Evolutionary conservation across 2,888 invertebrate species (phyloP).

Genomic region (Papilio protenor): DNA sequence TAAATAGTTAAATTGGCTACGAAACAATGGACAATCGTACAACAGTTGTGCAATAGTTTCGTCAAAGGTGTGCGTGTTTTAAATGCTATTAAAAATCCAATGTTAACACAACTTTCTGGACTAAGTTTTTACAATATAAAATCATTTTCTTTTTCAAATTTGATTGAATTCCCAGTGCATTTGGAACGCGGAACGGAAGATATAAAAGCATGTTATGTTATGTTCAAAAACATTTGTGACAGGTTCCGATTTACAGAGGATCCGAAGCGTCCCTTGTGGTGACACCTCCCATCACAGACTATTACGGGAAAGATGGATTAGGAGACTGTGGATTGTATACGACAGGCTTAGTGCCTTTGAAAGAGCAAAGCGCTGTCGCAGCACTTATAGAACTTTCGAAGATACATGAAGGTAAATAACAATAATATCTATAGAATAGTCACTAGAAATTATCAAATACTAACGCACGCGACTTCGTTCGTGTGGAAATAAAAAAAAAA

Average conservation of each 20-base stretch:
- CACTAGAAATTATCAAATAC: not conserved
- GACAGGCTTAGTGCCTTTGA: constrained; percentile 70
- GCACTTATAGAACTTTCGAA: constrained; percentile 85
- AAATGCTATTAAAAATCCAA: too few species aligned
- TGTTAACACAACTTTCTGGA: too few species aligned
- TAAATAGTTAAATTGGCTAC: too few species aligned
- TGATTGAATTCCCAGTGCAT: too few species aligned
- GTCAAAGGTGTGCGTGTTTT: too few species aligned
- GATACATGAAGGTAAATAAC: constrained; percentile 74
- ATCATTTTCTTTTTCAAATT: too few species aligned
- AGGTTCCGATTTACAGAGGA: constrained; percentile 90
- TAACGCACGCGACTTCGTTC: too few species aligned
- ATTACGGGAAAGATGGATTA: constrained; percentile 89
- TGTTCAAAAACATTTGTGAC: constrained; percentile 18
- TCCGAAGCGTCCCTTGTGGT: constrained; percentile 77
- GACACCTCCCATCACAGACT: constrained; percentile 61
- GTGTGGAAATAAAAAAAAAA: too few species aligned
- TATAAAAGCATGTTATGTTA: not conserved
- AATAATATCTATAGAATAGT: constrained; percentile 35
- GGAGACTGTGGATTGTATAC: constrained; percentile 84
- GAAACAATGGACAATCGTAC: too few species aligned
- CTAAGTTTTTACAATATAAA: too few species aligned
- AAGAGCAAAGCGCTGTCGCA: constrained; percentile 83
- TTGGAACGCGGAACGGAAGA: too few species aligned
- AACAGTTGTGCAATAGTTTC: too few species aligned